phyloP scores from a whole-genome alignment of 1,140 invertebrate species.

The Idris sp. region DNA sequence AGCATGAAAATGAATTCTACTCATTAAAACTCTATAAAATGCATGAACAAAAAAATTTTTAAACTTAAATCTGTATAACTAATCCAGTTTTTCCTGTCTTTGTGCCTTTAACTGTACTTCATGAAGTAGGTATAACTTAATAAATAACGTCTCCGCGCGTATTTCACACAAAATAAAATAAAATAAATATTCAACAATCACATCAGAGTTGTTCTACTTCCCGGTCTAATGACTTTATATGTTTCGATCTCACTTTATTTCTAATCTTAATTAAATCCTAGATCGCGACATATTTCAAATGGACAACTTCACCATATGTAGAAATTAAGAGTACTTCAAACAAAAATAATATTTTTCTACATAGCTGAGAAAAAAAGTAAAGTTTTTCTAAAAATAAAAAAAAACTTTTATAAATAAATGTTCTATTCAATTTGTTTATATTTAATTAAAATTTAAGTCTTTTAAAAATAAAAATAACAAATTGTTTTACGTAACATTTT shows the following conservation, averaged over 20 bases:
- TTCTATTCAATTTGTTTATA: too few relatives aligned
- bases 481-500: too few relatives aligned
- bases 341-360: too few relatives aligned
- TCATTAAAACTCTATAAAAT: background rate
- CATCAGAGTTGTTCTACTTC: conserved; percentile 38
- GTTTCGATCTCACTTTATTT: conserved; percentile 46
- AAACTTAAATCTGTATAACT: conserved; percentile 12
- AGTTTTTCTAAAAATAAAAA: too few relatives aligned
- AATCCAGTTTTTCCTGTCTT: conserved; percentile 34
- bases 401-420: too few relatives aligned
- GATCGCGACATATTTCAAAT: conserved; percentile 4
- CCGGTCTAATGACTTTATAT: conserved; percentile 53
- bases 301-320: background rate
- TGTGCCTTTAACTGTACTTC: conserved; percentile 19
- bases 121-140: conserved; percentile 15
- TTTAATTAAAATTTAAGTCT: too few relatives aligned
- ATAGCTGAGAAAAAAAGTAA: too few relatives aligned
- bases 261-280: conserved; percentile 26
- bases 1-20: background rate
- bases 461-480: too few relatives aligned
- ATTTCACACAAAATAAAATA: conserved; percentile 44
- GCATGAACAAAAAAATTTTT: conserved; percentile 3
- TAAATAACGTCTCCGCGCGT: conserved; percentile 24
- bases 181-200: conserved; percentile 57
- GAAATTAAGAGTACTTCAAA: conserved; percentile 15